A percentile compares a stretch with the other conserved stretches of the same genome.
Conservation (phyloP, 2,888 invertebrate genomes). For the Hirudinaria manillensis region DNA sequence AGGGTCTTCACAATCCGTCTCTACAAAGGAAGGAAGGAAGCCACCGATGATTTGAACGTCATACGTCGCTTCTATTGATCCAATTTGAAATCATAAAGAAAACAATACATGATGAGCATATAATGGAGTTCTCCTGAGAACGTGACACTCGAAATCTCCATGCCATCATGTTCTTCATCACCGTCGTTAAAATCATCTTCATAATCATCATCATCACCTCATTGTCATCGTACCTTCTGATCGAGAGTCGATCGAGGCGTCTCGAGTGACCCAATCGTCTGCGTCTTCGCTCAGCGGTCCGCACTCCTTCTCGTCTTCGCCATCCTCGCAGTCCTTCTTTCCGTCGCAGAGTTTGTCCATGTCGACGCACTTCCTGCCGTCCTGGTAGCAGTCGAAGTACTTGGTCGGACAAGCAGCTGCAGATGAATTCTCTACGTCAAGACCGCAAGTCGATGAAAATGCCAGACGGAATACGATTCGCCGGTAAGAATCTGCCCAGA, state of each 20-base stretch:
- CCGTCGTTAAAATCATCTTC: not conserved
- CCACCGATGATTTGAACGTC: too few species aligned
- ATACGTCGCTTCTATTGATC: too few species aligned
- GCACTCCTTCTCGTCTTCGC: slow-evolving; percentile 35
- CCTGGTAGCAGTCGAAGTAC: slow-evolving; percentile 31
- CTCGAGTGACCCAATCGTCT: not conserved
- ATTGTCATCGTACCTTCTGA: too few species aligned
- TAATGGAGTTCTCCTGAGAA: not conserved
- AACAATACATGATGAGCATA: not conserved
- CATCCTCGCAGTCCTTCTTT: slow-evolving; percentile 34
- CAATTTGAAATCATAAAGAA: not conserved
- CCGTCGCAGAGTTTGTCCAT: slow-evolving; percentile 31
- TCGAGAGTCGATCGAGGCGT: too few species aligned
- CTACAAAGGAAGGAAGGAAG: too few species aligned
- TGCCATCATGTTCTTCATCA: not conserved
- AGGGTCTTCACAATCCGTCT: not conserved
- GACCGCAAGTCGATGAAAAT: too few species aligned
- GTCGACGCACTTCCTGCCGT: slow-evolving; percentile 24
- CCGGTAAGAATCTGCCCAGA: too few species aligned
- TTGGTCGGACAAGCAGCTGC: slow-evolving; percentile 23
- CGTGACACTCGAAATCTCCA: not conserved
- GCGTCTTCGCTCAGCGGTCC: slow-evolving; percentile 27
- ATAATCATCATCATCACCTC: not conserved
- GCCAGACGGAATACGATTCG: too few species aligned
- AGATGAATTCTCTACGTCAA: too few species aligned